A percentile compares a stretch with the other conserved stretches of the same genome.
Evolutionary conservation across 2,888 invertebrate species (phyloP).

Genomic region (Trachelus stipa): DNA sequence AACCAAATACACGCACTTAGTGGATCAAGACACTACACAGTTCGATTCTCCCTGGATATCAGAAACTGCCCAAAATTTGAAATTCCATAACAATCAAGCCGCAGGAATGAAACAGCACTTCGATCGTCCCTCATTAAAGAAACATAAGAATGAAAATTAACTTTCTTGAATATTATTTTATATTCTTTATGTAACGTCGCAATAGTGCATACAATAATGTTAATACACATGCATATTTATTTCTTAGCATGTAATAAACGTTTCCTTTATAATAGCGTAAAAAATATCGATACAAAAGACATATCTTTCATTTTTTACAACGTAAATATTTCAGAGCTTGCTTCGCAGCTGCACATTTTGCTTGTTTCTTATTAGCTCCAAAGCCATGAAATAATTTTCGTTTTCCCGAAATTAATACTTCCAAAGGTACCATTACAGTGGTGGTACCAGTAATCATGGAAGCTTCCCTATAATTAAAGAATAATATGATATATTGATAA

Average conservation of each 20-base stretch:
- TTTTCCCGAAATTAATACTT: conserved; percentile 72
- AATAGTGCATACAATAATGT: not conserved
- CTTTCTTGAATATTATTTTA: not conserved
- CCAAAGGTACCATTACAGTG: conserved; percentile 73
- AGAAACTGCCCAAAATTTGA: conserved; percentile 88
- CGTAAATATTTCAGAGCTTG: conserved; percentile 71
- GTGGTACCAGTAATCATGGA: conserved; percentile 33
- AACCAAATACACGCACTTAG: conserved; percentile 98
- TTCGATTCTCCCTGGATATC: conserved; percentile 98
- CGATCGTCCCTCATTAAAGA: conserved; percentile 83
- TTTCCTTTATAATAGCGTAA: not conserved
- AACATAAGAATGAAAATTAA: conserved; percentile 55
- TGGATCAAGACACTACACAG: conserved; percentile 98
- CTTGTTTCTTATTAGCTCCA: conserved; percentile 77
- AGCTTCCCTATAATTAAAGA: conserved; percentile 46
- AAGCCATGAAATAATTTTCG: conserved; percentile 75
- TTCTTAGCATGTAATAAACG: not conserved
- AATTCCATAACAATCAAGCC: conserved; percentile 87
- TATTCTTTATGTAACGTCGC: not conserved
- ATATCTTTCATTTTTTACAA: conserved; percentile 25
- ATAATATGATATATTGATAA: conserved; percentile 7
- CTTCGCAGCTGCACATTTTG: conserved; percentile 84
- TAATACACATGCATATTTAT: not conserved
- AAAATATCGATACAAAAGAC: not conserved
- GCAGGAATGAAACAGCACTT: conserved; percentile 95